phyloP scores from a whole-genome alignment of 2,113 vertebrate species.

The Gallinago undulata region DNA sequence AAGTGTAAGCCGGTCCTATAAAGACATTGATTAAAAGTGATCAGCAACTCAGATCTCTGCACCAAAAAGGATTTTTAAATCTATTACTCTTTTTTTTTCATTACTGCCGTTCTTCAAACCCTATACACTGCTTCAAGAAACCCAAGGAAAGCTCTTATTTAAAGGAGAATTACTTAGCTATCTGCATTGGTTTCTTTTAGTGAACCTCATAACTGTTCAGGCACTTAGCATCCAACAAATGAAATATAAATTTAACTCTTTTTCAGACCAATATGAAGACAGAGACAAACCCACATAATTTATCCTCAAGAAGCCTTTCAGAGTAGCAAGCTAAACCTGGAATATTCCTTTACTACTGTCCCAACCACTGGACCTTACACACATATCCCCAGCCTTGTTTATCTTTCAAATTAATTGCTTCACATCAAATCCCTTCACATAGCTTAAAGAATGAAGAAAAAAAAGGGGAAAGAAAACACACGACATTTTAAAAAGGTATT shows the following conservation, averaged over 20 bases:
- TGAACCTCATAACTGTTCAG: not conserved
- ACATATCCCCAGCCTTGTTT: not conserved
- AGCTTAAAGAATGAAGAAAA: not conserved
- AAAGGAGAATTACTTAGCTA: not conserved
- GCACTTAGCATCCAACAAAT: not conserved
- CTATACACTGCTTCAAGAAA: not conserved
- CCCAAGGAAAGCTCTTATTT: not conserved
- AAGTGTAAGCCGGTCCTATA: conserved; percentile 30
- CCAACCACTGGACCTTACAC: not conserved
- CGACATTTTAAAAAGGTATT: not conserved
- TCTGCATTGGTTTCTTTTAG: not conserved
- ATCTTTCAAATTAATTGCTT: not conserved
- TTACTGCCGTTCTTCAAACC: not conserved
- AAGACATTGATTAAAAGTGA: conserved; percentile 7
- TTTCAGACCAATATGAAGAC: not conserved
- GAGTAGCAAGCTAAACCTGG: not conserved
- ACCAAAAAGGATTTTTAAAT: not conserved
- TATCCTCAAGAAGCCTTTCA: not conserved
- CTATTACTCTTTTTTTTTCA: not conserved
- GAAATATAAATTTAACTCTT: not conserved
- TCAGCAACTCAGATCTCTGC: not conserved
- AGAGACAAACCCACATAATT: not conserved
- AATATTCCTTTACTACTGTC: not conserved
- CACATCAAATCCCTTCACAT: not conserved
- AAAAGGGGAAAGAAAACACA: not conserved